Base-by-base conservation (phyloP, 2,888 invertebrate genomes). In the Drosophila atripex region DNA sequence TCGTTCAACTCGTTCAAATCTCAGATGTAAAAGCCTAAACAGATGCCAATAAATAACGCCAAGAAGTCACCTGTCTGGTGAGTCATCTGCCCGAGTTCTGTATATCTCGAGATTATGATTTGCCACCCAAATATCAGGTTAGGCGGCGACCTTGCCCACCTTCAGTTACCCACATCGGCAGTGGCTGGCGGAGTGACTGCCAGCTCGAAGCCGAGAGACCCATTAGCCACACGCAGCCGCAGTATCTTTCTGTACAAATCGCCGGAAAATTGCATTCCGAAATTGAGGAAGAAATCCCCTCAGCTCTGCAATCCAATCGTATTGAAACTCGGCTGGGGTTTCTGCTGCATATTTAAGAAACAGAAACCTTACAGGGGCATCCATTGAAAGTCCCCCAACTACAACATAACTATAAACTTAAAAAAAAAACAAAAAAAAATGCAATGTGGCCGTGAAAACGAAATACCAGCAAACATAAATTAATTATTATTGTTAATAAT, bases 371-470 rank as follows among this genome's bases (percentile, higher is more conserved):
- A 23, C 30, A 6, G 14, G 57, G 18, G 41, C n/a, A 57, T 50
- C 50, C 57, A 41, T 50, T 57, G 28, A 57, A 30, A 35, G 35
- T 35, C 38, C 23, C 11, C 45, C 52, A 5, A 16, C 32, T 3
- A 32, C 41, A 7, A 35, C 52, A 32, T 39, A 28, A 25, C 46
- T 25, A 39, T 25, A 12, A 52, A 47, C 38, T 11, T 4, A 21
- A 21, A 21, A 3, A 0, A 21, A 21, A 21, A 21, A n/a, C 49
- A 38, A 35, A 35, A 12, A 35, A 50, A 74, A 80, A 77, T 80
- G 83, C 78, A 83, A 82, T 86, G 73, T 80, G 83, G 68, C 82
- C 86, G 70, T 83, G 86, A 83, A 82, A 83, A 82, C 71, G 69
- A 82, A 82, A 82, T 78, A 78, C 73, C 80, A 66, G 70, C 53